Percentiles rank a stretch among this genome's conserved stretches.
Conservation (phyloP, 2,888 invertebrate genomes). For the Drosophila sordidapex region DNA sequence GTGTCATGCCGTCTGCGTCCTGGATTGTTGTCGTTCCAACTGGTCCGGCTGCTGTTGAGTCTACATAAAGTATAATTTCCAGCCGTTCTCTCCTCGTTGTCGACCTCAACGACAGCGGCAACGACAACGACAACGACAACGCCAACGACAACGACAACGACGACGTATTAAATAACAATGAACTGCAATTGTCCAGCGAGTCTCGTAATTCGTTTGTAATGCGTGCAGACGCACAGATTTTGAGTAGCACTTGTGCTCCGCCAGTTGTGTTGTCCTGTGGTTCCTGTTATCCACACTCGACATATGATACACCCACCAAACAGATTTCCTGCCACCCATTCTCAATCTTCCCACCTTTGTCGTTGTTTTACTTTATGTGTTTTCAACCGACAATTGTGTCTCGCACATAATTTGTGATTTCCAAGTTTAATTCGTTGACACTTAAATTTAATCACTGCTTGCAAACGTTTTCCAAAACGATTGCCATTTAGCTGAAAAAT, state of each 20-base stretch:
- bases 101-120: constrained; percentile 48
- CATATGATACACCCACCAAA: constrained; percentile 2
- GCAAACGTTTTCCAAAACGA: constrained; percentile 20
- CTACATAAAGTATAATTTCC: constrained; percentile 79
- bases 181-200: constrained; percentile 81
- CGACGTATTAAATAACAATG: constrained; percentile 82
- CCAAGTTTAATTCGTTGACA: constrained; percentile 63
- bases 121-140: constrained; percentile 39
- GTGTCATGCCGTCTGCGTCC: constrained; percentile 73
- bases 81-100: constrained; percentile 38
- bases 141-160: constrained; percentile 47
- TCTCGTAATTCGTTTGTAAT: constrained; percentile 79
- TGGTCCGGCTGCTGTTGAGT: constrained; percentile 45
- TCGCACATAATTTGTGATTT: constrained; percentile 74
- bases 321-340: background rate
- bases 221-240: constrained; percentile 80
- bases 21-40: constrained; percentile 36
- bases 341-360: constrained; percentile 26
- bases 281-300: constrained; percentile 25
- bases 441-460: constrained; percentile 70
- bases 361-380: constrained; percentile 67
- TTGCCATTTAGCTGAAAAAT: constrained; percentile 28
- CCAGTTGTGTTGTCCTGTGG: constrained; percentile 28
- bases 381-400: constrained; percentile 55
- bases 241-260: constrained; percentile 61